Evolutionary conservation across 2,888 invertebrate species (phyloP).

Genomic region (Nephrotoma flavescens): DNA sequence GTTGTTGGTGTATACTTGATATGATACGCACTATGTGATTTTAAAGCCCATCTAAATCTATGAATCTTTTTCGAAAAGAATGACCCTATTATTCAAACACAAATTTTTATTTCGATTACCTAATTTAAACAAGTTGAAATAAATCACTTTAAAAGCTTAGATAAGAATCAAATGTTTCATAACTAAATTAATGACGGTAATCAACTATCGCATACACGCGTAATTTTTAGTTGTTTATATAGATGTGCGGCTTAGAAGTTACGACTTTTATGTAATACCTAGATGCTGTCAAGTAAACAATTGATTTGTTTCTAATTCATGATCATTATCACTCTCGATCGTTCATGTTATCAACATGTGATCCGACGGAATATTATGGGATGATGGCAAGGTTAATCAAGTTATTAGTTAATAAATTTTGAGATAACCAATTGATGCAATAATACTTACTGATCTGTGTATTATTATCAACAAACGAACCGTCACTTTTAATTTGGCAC

Average conservation of each 20-base stretch:
- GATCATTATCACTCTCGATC: not conserved
- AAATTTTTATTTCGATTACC: no score
- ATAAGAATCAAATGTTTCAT: not conserved
- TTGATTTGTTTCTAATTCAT: not conserved
- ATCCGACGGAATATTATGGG: not conserved
- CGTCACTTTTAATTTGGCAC: constrained; percentile 39
- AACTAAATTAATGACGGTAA: not conserved
- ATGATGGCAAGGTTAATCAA: not conserved
- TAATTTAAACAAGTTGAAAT: not conserved
- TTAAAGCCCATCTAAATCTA: no score
- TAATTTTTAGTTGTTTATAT: not conserved
- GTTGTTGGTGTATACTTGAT: no score
- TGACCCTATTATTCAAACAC: no score
- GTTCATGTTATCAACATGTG: not conserved
- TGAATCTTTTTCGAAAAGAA: no score
- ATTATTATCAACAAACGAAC: constrained; percentile 24
- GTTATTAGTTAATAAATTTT: not conserved
- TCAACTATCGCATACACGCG: not conserved
- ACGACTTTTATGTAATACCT: not conserved
- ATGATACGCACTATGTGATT: no score
- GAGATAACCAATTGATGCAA: not conserved
- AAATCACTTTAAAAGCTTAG: not conserved
- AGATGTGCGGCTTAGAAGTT: not conserved
- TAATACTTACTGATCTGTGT: constrained; percentile 18
- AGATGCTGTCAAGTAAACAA: not conserved